A percentile compares a stretch with the other conserved stretches of the same genome.
Conservation (phyloP, 64 coral and sea anemone genomes). For the Stichodactyla mertensii region DNA sequence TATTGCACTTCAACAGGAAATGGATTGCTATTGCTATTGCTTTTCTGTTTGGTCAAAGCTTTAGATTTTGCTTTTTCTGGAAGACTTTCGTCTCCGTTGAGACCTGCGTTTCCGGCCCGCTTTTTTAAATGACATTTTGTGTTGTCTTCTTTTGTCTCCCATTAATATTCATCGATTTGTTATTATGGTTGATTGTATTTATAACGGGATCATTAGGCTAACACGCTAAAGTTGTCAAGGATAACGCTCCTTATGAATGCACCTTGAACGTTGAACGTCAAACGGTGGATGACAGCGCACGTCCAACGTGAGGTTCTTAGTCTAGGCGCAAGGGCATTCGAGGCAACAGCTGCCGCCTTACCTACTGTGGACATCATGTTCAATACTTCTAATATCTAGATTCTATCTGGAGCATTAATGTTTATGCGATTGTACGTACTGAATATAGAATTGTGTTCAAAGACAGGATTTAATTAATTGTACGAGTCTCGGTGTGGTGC, state of each 20-base stretch:
- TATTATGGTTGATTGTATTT: not conserved
- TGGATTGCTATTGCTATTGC: not conserved
- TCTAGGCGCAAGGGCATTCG: not conserved
- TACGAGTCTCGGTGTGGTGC: not conserved
- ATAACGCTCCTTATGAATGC: not conserved
- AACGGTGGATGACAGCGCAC: not conserved
- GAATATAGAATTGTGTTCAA: not conserved
- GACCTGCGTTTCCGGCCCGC: not conserved
- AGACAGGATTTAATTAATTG: not conserved
- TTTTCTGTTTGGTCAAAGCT: not conserved
- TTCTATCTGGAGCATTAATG: not conserved
- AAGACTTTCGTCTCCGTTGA: not conserved
- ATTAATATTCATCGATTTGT: slow-evolving; percentile 4
- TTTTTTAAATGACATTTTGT: not conserved
- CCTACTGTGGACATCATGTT: not conserved
- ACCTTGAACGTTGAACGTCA: not conserved
- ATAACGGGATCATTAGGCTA: not conserved
- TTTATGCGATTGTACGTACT: not conserved
- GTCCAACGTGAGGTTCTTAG: not conserved
- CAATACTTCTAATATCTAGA: not conserved
- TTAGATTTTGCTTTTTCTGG: not conserved
- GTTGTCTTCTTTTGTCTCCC: not conserved
- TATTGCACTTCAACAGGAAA: not conserved
- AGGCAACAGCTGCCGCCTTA: not conserved
- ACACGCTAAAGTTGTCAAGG: not conserved